phyloP scores from a whole-genome alignment of 2,888 invertebrate genomes.

The Cataglyphis rosenhaueri region DNA sequence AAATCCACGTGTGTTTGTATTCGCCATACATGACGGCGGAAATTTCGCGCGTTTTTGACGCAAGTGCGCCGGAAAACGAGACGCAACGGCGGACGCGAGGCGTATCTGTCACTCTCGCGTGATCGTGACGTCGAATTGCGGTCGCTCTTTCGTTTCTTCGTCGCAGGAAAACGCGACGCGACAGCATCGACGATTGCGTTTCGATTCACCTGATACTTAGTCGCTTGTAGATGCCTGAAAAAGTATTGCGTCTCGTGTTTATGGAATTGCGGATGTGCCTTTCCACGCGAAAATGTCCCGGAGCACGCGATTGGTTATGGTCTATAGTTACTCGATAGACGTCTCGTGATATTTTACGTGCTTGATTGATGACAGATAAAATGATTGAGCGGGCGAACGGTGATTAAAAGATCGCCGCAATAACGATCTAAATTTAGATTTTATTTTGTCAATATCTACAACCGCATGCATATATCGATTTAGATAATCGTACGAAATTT shows the following conservation, averaged over 20 bases:
- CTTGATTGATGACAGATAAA: not conserved
- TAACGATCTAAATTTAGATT: constrained; percentile 43
- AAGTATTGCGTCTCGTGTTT: constrained; percentile 20
- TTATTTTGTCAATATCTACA: constrained; percentile 9
- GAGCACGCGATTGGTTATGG: constrained; percentile 5
- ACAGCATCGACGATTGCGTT: constrained; percentile 21
- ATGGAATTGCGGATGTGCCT: constrained; percentile 39
- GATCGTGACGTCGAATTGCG: constrained; percentile 20
- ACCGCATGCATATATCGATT: not conserved
- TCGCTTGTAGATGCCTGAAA: not conserved
- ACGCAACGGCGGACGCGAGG: constrained; percentile 46
- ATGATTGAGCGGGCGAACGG: constrained; percentile 18
- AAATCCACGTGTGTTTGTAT: constrained; percentile 28
- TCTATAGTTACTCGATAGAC: constrained; percentile 22
- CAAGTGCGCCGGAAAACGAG: constrained; percentile 50
- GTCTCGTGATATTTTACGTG: constrained; percentile 32
- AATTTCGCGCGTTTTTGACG: constrained; percentile 47
- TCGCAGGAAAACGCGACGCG: not conserved
- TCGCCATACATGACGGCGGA: constrained; percentile 54
- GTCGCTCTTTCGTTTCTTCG: constrained; percentile 24
- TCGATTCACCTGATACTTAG: constrained; percentile 1
- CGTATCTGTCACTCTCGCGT: constrained; percentile 38
- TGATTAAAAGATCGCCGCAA: constrained; percentile 32
- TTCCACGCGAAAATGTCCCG: constrained; percentile 18
- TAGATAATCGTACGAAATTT: not conserved